Evolutionary conservation across 2,888 invertebrate species (phyloP), one percentile per base, ranked within the genome.

Genomic region (Nomada fucata): DNA sequence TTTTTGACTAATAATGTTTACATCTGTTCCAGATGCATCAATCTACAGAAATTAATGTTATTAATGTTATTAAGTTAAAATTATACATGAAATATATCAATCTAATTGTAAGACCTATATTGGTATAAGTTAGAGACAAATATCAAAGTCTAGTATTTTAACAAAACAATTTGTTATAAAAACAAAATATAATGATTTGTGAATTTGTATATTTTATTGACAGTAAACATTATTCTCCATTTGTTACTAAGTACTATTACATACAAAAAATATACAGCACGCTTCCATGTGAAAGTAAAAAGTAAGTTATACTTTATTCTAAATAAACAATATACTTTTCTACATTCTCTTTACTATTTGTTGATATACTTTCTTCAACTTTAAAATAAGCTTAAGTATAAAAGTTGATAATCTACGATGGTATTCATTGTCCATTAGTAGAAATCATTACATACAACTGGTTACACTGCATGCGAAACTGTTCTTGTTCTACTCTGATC

Each of bases 401-500:
- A 23, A 71, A 61, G 42, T 18, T 53, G n/a, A 13, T 69, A 75
- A 20, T 10, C 18, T 53, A 29, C 2, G 2, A 53, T 26, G 7
- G 13, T 69, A 69, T 53, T 44, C 47, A 36, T 42, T 63, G 61
- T 23, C 36, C 47, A 36, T 42, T 55, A 23, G 7, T 55, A 63
- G 36, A 61, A 76, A 13, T 61, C 20, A 55, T 47, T 63, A n/a
- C 70, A 53, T 69, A 26, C 13, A 52, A 53, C 42, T 77, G 47
- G 7, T 47, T 47, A 47, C 47, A 36, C 9, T 52, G 71, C 63
- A 63, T 68, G 59, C 50, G 73, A 55, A 44, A 71, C 74, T 67
- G 70, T 71, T 68, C 84, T 57, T 55, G 84, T 76, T 78, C 87
- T 87, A 84, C 64, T 86, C 78, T 89, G 88, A 73, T 91, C 88